These are phyloP conservation scores for Helobdella robusta DNA, from an alignment of 2,888 invertebrate species.

Conservation along the genomic window DNA sequence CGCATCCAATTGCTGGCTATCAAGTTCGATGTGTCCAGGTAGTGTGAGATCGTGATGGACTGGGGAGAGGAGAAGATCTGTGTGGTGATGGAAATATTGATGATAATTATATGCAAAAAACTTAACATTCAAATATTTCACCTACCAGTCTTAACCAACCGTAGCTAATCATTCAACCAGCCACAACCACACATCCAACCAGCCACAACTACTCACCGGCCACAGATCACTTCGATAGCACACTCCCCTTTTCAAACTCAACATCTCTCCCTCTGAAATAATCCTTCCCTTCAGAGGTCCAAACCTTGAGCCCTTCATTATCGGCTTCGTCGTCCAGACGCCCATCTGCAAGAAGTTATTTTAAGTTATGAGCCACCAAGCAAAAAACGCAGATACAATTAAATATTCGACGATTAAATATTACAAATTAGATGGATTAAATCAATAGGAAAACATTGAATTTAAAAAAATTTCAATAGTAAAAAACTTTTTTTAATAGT, in stretches of 20 bases:
- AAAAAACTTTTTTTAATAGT: too few species aligned
- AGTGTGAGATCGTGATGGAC: constrained; percentile 65
- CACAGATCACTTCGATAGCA: constrained; percentile 13
- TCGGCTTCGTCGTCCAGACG: constrained; percentile 93
- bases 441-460: too few species aligned
- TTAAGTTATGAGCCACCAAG: too few species aligned
- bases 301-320: constrained; percentile 91
- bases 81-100: not conserved
- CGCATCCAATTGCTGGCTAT: constrained; percentile 97
- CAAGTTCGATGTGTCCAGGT: constrained; percentile 81
- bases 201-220: constrained; percentile 7
- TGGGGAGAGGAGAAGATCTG: constrained; percentile 4
- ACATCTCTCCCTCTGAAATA: not conserved
- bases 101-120: not conserved
- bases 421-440: too few species aligned
- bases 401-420: too few species aligned
- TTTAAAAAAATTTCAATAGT: too few species aligned
- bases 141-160: too few species aligned
- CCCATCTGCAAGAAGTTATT: constrained; percentile 57
- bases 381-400: too few species aligned
- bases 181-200: too few species aligned
- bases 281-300: constrained; percentile 83
- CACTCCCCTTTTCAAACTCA: constrained; percentile 13
- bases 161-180: too few species aligned
- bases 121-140: too few species aligned